Percentiles rank a stretch among this genome's conserved stretches.
Conservation (phyloP, 2,113 vertebrate genomes). For the Salminus brasiliensis region DNA sequence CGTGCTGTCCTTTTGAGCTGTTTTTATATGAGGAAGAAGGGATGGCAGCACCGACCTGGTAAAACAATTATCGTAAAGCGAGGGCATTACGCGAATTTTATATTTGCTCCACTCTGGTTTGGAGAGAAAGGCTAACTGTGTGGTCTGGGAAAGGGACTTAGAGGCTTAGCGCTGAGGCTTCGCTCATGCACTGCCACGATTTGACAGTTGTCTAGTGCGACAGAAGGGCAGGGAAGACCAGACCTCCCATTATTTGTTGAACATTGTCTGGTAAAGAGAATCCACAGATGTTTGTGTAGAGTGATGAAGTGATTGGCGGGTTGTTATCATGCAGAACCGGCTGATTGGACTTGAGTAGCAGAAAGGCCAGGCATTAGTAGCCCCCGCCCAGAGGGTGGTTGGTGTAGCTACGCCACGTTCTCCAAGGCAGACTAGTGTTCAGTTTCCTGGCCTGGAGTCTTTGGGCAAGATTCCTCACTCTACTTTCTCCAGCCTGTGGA, state of each 20-base stretch:
- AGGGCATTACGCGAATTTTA: constrained; percentile 2
- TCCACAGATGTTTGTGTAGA: background rate
- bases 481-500: too few species aligned
- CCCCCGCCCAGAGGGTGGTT: background rate
- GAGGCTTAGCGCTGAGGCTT: background rate
- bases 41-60: constrained; percentile 21
- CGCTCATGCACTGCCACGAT: background rate
- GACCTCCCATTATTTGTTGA: background rate
- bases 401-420: too few species aligned
- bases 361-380: background rate
- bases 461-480: too few species aligned
- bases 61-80: constrained; percentile 52
- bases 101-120: constrained; percentile 12
- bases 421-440: too few species aligned
- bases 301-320: too few species aligned
- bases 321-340: background rate
- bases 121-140: constrained; percentile 4
- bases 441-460: too few species aligned
- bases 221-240: background rate
- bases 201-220: background rate
- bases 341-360: background rate
- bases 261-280: background rate
- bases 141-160: constrained; percentile 10
- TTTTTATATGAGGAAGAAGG: constrained; percentile 38
- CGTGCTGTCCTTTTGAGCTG: constrained; percentile 17